A percentile compares a stretch with the other conserved stretches of the same genome.
phyloP scores from a whole-genome alignment of 2,888 invertebrate genomes.

The Drosophila lutescens region DNA sequence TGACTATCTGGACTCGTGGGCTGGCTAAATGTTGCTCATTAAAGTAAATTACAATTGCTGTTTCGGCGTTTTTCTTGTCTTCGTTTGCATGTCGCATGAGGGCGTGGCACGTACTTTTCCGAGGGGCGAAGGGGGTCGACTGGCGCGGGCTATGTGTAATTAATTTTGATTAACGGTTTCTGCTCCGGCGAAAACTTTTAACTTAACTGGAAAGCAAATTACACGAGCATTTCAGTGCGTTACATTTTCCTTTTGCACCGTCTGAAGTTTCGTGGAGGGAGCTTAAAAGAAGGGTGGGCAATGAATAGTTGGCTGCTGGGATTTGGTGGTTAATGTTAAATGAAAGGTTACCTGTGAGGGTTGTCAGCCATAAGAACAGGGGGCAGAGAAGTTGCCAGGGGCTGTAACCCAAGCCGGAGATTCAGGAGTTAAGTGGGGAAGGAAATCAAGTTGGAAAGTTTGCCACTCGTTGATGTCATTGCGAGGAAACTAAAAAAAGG shows the following conservation, averaged over 20 bases:
- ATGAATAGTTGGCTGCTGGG: slow-evolving; percentile 29
- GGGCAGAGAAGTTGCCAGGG: slow-evolving; percentile 21
- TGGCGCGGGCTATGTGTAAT: slow-evolving; percentile 61
- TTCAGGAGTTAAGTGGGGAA: background rate
- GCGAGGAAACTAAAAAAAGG: background rate
- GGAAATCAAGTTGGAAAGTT: slow-evolving; percentile 14
- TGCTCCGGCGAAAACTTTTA: slow-evolving; percentile 61
- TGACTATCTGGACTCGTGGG: slow-evolving; percentile 49
- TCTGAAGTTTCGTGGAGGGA: slow-evolving; percentile 7
- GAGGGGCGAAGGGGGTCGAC: slow-evolving; percentile 3
- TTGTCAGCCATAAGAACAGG: slow-evolving; percentile 26
- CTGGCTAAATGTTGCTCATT: slow-evolving; percentile 75
- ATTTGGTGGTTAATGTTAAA: slow-evolving; percentile 37
- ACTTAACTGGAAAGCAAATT: slow-evolving; percentile 57
- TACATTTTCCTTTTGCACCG: slow-evolving; percentile 27
- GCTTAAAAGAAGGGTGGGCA: background rate
- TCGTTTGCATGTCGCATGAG: slow-evolving; percentile 72
- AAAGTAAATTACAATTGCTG: slow-evolving; percentile 78
- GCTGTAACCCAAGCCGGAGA: slow-evolving; percentile 6
- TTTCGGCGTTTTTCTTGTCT: slow-evolving; percentile 42
- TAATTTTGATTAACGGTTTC: slow-evolving; percentile 77
- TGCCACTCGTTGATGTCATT: slow-evolving; percentile 4
- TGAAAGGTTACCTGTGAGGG: slow-evolving; percentile 39
- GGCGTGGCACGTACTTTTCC: slow-evolving; percentile 58
- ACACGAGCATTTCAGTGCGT: slow-evolving; percentile 34